These are phyloP conservation scores for Rhinoraja longicauda DNA, from an alignment of 2,797 vertebrate genomes.

Conservation along the genomic window DNA sequence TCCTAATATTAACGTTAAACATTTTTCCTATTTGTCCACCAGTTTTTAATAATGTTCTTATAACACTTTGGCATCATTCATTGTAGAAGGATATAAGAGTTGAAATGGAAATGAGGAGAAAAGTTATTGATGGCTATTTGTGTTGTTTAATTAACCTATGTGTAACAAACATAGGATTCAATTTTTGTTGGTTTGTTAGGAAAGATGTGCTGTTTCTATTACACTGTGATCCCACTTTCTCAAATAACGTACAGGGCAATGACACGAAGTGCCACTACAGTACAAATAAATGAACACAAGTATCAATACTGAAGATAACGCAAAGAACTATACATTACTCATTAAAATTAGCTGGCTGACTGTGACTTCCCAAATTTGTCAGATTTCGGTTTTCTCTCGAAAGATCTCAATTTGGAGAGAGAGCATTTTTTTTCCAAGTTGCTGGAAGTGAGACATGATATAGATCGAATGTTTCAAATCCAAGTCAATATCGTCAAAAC, in stretches of 20 bases:
- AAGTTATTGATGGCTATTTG: background rate
- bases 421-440: too few species aligned
- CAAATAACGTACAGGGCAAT: conserved; percentile 37
- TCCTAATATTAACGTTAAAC: background rate
- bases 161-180: background rate
- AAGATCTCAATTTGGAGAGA: background rate
- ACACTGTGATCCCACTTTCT: background rate
- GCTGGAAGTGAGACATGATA: background rate
- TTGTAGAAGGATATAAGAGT: too few species aligned
- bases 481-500: background rate
- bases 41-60: background rate
- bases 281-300: conserved; percentile 26
- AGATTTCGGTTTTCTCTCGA: background rate
- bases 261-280: background rate
- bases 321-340: background rate
- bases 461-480: background rate
- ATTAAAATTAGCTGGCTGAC: background rate
- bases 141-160: background rate
- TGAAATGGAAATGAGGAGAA: background rate
- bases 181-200: background rate
- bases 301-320: conserved; percentile 14
- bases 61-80: background rate
- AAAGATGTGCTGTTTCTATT: conserved; percentile 13
- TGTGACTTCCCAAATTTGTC: too few species aligned
- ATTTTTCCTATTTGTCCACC: background rate